Evolutionary conservation across 2,888 invertebrate species (phyloP), one percentile per base, ranked within the genome.

Genomic region (Adelognathus sp.): DNA sequence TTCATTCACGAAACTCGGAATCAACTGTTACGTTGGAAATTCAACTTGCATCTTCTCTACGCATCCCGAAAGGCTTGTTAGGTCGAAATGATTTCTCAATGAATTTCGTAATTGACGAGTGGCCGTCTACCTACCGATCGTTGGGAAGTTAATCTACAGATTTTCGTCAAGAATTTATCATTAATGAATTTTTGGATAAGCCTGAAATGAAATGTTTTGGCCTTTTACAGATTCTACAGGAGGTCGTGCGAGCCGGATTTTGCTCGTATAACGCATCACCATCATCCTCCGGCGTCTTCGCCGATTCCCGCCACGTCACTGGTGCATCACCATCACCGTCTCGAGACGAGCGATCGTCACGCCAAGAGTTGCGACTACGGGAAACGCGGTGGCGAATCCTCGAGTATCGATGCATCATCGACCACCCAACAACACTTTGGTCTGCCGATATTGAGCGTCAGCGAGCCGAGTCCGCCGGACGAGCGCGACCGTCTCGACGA

Each of bases 381-480:
- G 9, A 85, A 75, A 27, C 86, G 86, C 6, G 80, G 86, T 1
- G 80, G 84, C 2, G 89, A 88, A 16, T 80, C 70, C 7, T 27
- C 88, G 41, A 88, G 85, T 72, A 82, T 86, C 76, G 90, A 90
- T 79, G 93, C 94, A 44, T 94, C 50, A 11, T 50, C 94, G 64
- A 92, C 92, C 83, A 84, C 85, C 11, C 90, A 91, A 61, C 90
- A 91, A 61, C 95, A 95, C 85, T 95, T 95, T 81, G 95, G 95
- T 41, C 92, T 96, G 85, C 96, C 96, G 58, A 96, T 96, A 85
- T 93, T 96, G 4, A 96, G 96, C 24, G 94, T 96, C 29, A 96
- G 96, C 9, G 96, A 95, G n/a, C 96, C 96, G 0, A 96, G 96
- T 16, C 96, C 96, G 33, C 95, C 96, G 11, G 95, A 95, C 84